Evolutionary conservation across 2,797 vertebrate genomes (phyloP).

Genomic region (Trichosurus vulpecula): DNA sequence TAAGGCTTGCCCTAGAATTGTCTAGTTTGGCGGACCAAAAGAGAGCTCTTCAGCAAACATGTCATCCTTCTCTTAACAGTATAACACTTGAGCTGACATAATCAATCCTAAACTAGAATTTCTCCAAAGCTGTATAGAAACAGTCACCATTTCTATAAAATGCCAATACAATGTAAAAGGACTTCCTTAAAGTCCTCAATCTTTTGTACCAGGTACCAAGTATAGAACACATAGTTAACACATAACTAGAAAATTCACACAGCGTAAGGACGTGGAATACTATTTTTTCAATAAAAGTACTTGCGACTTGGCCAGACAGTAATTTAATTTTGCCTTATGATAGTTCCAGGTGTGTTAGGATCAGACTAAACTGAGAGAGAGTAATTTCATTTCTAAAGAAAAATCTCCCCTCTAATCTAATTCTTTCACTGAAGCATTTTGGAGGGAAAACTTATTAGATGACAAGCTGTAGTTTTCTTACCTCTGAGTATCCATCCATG

Average conservation of each 20-base stretch:
- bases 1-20: not conserved
- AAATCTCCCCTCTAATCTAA: not conserved
- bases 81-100: not conserved
- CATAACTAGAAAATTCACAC: not conserved
- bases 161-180: not conserved
- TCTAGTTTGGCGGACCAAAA: not conserved
- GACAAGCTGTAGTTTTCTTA: slow-evolving; percentile 73
- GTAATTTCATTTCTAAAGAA: not conserved
- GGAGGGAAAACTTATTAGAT: not conserved
- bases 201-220: not conserved
- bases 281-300: not conserved
- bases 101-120: not conserved
- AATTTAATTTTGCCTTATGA: not conserved
- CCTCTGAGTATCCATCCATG: slow-evolving; percentile 94
- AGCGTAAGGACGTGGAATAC: not conserved
- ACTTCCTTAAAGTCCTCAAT: not conserved
- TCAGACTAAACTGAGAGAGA: not conserved
- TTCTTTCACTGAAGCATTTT: not conserved
- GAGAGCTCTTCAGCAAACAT: not conserved
- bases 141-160: not conserved
- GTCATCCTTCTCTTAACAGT: not conserved
- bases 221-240: not conserved
- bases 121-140: not conserved
- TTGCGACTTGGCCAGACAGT: not conserved
- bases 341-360: not conserved